phyloP scores from a whole-genome alignment of 2,797 vertebrate species.

The Chloroceryle inda region DNA sequence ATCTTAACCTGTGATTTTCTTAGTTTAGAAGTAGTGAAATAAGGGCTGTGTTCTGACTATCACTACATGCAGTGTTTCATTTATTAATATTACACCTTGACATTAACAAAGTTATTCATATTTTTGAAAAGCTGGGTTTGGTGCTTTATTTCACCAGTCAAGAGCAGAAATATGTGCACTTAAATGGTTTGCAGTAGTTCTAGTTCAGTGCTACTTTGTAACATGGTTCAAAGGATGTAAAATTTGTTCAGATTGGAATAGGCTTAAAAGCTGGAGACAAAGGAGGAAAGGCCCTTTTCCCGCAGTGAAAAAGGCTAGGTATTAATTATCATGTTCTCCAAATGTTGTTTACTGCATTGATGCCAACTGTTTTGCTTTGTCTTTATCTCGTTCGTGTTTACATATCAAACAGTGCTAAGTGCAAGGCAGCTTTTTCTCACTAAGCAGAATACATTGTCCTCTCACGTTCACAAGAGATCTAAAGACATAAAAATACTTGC shows the following conservation, averaged over 20 bases:
- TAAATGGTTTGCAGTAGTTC: neutral
- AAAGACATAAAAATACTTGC: neutral
- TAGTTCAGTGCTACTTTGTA: neutral
- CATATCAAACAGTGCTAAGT: slow-evolving; percentile 42
- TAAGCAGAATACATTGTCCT: slow-evolving; percentile 11
- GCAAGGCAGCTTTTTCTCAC: slow-evolving; percentile 27
- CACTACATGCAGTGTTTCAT: neutral
- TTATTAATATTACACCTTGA: neutral
- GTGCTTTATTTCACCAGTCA: neutral
- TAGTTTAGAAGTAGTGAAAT: slow-evolving; percentile 42
- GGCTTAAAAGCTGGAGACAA: neutral
- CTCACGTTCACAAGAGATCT: slow-evolving; percentile 19
- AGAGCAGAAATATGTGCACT: neutral
- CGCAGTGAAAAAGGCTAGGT: neutral
- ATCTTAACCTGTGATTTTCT: neutral
- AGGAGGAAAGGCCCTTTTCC: neutral
- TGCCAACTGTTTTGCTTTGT: slow-evolving; percentile 53
- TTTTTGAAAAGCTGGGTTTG: slow-evolving; percentile 9
- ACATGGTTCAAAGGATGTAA: neutral
- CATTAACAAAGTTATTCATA: neutral
- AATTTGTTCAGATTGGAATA: neutral
- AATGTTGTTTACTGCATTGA: neutral
- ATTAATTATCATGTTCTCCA: neutral
- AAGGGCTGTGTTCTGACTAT: slow-evolving; percentile 30
- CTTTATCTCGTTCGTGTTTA: slow-evolving; percentile 68